These are phyloP conservation scores for Acrobasis suavella DNA, from an alignment of 2,888 invertebrate species.

Conservation along the genomic window DNA sequence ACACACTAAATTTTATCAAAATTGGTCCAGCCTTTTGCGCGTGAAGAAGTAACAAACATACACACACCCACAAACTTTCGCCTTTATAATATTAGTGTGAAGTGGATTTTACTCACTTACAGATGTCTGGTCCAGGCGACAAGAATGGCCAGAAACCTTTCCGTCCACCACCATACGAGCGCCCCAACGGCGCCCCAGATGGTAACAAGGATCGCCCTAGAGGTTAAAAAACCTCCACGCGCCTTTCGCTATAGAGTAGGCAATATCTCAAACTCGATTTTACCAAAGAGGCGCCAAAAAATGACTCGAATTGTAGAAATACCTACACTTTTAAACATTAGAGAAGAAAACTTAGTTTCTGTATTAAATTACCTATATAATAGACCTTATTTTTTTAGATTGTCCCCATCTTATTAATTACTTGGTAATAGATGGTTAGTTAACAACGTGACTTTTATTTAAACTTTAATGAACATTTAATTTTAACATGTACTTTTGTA, in stretches of 20 bases:
- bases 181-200: conserved; percentile 51
- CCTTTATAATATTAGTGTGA: too few relatives aligned
- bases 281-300: too few relatives aligned
- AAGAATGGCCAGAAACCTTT: conserved; percentile 51
- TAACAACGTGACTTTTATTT: not conserved
- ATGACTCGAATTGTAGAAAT: too few relatives aligned
- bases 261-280: not conserved
- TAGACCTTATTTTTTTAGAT: not conserved
- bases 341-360: too few relatives aligned
- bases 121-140: conserved; percentile 57
- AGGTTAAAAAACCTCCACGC: conserved; percentile 26
- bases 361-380: too few relatives aligned
- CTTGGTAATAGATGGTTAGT: not conserved
- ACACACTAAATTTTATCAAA: too few relatives aligned
- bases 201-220: conserved; percentile 43
- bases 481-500: not conserved
- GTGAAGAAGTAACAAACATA: too few relatives aligned
- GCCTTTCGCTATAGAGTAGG: not conserved
- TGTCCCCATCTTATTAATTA: not conserved
- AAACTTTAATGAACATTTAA: not conserved
- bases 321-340: too few relatives aligned
- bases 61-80: too few relatives aligned
- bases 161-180: conserved; percentile 55
- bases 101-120: not conserved
- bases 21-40: too few relatives aligned